A percentile compares a stretch with the other conserved stretches of the same genome.
These are phyloP conservation scores for Deroptyus accipitrinus DNA, from an alignment of 2,113 vertebrate genomes.

Conservation along the genomic window DNA sequence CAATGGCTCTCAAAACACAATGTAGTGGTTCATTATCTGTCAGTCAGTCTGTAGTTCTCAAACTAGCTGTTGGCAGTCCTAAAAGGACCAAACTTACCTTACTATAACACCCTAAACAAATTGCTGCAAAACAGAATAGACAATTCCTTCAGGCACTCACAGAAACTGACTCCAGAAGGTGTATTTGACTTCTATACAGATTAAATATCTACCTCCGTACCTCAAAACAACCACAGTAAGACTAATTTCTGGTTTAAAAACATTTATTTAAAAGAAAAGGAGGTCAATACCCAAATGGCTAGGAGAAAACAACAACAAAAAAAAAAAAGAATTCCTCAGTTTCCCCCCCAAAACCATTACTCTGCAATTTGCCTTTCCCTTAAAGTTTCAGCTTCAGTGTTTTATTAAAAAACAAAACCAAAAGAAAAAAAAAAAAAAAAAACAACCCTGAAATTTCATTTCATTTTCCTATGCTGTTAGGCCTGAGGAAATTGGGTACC, in stretches of 20 bases:
- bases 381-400: slow-evolving; percentile 30
- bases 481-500: slow-evolving; percentile 52
- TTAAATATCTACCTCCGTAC: background rate
- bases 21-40: background rate
- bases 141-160: background rate
- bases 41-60: background rate
- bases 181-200: background rate
- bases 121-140: background rate
- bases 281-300: slow-evolving; percentile 11
- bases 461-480: slow-evolving; percentile 8
- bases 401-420: background rate
- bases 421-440: background rate
- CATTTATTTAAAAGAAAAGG: slow-evolving; percentile 65
- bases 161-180: background rate
- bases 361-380: slow-evolving; percentile 7
- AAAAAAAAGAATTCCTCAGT: background rate
- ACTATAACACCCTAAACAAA: background rate
- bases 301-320: background rate
- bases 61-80: background rate
- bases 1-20: background rate
- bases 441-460: background rate
- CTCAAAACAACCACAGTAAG: slow-evolving; percentile 7
- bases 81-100: background rate
- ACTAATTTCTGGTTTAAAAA: slow-evolving; percentile 35
- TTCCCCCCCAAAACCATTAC: background rate